Base-by-base conservation (phyloP, 2,113 vertebrate species). In the Columba janthina region DNA sequence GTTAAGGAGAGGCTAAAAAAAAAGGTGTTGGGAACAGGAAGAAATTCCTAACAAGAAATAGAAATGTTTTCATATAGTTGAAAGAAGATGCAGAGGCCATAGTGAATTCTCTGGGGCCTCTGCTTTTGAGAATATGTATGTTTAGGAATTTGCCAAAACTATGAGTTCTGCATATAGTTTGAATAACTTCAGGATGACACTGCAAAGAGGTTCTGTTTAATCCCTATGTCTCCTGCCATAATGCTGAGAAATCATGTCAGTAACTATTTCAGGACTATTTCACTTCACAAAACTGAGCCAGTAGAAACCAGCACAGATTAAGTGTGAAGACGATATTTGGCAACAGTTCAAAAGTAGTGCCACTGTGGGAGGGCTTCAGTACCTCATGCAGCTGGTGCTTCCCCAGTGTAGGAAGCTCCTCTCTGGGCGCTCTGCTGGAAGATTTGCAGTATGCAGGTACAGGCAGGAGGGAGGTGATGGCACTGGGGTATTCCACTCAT, bases 61-160 rank as follows among this genome's bases (percentile, higher is more conserved):
- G 4, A 87, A 79, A 21, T 82, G 17, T 48, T 91, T 69, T 83
- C 11, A 11, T 58, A 12, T 4, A 36, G n/a, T 11, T 72, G 29
- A 79, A 70, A 34, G 61, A 56, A 74, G 53, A 53, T 65, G 34
- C 40, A 92, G 77, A 72, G 17, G 22, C 11, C 38, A 25, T 6
- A 84, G 10, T 50, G 48, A 92, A 78, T 88, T 89, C 53, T 85
- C 36, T n/a, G 14, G 19, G 9, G 19, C 11, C 15, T 71, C 69
- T 90, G 79, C 20, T 90, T 87, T 72, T 82, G 50, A 75, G 53
- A 54, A 82, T 40, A 38, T 1, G 2, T 24, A 31, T 3, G 1
- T 44, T 69, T 82, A 88, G 58, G 31, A 73, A 88, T 73, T 79
- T 84, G 15, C 58, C 21, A 48, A 86, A 93, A 46, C 22, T 69